Evolutionary conservation across 2,888 invertebrate genomes (phyloP).

Genomic region (Liopterus haemorrhoidalis): DNA sequence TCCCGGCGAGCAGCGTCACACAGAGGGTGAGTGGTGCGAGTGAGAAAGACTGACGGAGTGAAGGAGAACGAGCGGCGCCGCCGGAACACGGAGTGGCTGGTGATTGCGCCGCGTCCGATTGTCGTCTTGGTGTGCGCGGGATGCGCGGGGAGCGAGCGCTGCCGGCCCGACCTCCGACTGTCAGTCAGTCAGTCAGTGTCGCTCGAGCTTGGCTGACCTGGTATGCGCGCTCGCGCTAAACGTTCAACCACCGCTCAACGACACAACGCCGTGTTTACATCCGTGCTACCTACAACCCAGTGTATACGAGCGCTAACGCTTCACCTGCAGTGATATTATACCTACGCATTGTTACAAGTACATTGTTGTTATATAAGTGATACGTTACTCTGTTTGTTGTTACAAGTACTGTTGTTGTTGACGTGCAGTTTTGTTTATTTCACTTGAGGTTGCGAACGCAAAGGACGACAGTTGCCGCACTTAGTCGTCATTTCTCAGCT

Average conservation of each 20-base stretch:
- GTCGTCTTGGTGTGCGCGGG: conserved; percentile 39
- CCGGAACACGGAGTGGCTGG: conserved; percentile 42
- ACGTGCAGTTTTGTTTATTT: conserved; percentile 17
- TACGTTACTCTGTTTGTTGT: no score
- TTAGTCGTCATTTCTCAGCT: not conserved
- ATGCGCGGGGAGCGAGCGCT: conserved; percentile 33
- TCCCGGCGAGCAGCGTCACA: conserved; percentile 22
- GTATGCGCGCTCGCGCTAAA: not conserved
- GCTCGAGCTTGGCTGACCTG: conserved; percentile 21
- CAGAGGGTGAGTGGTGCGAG: conserved; percentile 5
- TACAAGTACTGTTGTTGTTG: no score
- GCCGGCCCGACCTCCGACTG: conserved; percentile 33
- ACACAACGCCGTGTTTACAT: not conserved
- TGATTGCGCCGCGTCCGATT: conserved; percentile 40
- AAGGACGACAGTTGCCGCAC: not conserved
- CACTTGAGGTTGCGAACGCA: conserved; percentile 14
- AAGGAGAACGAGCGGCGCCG: conserved; percentile 32
- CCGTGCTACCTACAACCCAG: not conserved
- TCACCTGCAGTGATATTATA: not conserved
- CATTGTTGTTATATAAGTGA: no score
- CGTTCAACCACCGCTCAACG: not conserved
- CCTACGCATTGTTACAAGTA: no score
- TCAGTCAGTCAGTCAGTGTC: conserved; percentile 45
- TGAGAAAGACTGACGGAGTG: conserved; percentile 20
- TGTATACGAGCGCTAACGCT: not conserved